phyloP scores from a whole-genome alignment of 2,113 vertebrate species.

The Sorex fumeus region DNA sequence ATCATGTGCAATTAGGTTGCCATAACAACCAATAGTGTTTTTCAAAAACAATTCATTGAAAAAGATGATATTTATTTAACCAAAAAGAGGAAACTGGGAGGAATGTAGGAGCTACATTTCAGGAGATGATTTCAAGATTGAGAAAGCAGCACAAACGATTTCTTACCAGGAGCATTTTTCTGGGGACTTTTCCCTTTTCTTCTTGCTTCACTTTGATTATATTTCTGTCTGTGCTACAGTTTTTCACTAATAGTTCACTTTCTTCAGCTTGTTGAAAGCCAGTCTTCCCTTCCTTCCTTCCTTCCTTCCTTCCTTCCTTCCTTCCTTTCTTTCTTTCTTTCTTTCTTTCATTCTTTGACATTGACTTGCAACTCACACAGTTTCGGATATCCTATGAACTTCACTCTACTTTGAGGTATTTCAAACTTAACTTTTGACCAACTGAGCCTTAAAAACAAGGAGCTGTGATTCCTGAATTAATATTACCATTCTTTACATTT shows the following conservation, averaged over 20 bases:
- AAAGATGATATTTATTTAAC: conserved; percentile 46
- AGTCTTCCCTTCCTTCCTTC: conserved; percentile 43
- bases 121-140: conserved; percentile 20
- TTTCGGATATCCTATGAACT: neutral
- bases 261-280: conserved; percentile 27
- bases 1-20: conserved; percentile 50
- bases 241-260: neutral
- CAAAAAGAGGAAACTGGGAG: conserved; percentile 45
- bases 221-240: neutral
- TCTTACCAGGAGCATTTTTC: neutral
- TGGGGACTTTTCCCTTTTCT: neutral
- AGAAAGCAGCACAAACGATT: neutral
- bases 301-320: no score
- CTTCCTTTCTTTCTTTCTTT: no score
- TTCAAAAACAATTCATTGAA: conserved; percentile 58
- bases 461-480: neutral
- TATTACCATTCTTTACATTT: neutral
- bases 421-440: neutral
- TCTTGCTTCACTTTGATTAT: neutral
- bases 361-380: neutral
- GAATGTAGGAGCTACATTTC: conserved; percentile 31
- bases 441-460: neutral
- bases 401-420: neutral
- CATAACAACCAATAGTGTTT: conserved; percentile 60
- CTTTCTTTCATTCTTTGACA: conserved; percentile 24